These are phyloP conservation scores for Hesperophylax magnus DNA, from an alignment of 1,140 invertebrate genomes.

Conservation along the genomic window DNA sequence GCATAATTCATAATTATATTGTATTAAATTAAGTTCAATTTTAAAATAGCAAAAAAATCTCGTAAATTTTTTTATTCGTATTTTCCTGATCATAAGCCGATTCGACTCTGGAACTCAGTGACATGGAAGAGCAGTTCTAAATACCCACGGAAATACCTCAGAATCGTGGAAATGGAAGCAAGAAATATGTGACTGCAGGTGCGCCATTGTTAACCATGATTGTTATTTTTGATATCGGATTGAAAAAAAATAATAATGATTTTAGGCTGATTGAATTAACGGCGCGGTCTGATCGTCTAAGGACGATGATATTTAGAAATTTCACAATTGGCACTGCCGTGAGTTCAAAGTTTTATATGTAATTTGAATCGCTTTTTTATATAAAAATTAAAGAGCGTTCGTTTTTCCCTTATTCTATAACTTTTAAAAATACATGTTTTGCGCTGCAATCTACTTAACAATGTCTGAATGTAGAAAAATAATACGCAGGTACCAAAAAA, in stretches of 20 bases:
- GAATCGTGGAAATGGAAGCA: not conserved
- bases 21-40: too few relatives aligned
- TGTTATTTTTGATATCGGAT: slow-evolving; percentile 4
- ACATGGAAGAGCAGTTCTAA: not conserved
- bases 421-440: too few relatives aligned
- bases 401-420: too few relatives aligned
- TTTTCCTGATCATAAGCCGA: not conserved
- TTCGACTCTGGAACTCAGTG: not conserved
- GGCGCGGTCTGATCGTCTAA: not conserved
- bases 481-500: too few relatives aligned
- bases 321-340: not conserved
- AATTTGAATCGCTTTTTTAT: not conserved
- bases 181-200: slow-evolving; percentile 17
- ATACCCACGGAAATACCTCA: not conserved
- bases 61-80: too few relatives aligned
- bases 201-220: slow-evolving; percentile 10
- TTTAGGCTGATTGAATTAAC: slow-evolving; percentile 16
- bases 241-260: slow-evolving; percentile 14
- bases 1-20: too few relatives aligned
- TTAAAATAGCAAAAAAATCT: too few relatives aligned
- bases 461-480: too few relatives aligned
- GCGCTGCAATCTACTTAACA: too few relatives aligned
- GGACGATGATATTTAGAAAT: slow-evolving; percentile 3
- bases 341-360: not conserved
- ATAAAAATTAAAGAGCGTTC: too few relatives aligned